Conservation (phyloP, 1,140 invertebrate genomes). For the Tachypleus tridentatus region DNA sequence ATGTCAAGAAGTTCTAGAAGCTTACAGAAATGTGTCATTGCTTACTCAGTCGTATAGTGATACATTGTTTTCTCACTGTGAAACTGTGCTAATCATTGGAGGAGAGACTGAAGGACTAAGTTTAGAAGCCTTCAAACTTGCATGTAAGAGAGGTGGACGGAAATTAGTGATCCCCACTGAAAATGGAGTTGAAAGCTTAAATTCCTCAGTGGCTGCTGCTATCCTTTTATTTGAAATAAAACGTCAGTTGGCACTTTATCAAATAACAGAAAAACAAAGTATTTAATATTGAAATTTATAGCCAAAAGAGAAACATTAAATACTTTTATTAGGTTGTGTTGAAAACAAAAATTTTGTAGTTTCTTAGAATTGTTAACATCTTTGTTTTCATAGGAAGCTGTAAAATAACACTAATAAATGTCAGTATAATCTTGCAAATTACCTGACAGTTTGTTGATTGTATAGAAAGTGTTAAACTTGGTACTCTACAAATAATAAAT, state of each 20-base stretch:
- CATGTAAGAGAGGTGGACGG: conserved; percentile 38
- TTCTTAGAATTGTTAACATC: too few relatives aligned
- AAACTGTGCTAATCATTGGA: conserved; percentile 56
- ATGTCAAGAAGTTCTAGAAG: conserved; percentile 8
- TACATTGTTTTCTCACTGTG: conserved; percentile 8
- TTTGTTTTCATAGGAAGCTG: too few relatives aligned
- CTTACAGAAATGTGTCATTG: conserved; percentile 29
- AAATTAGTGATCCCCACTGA: conserved; percentile 52
- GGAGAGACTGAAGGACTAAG: conserved; percentile 81
- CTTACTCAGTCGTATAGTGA: conserved; percentile 25
- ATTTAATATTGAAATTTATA: too few relatives aligned
- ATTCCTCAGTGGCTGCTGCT: conserved; percentile 62
- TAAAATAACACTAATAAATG: too few relatives aligned
- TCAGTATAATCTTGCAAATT: too few relatives aligned
- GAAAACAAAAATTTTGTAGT: too few relatives aligned
- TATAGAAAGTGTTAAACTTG: too few relatives aligned
- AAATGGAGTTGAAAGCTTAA: conserved; percentile 70
- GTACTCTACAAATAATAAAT: too few relatives aligned
- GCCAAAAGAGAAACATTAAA: too few relatives aligned
- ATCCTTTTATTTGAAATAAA: conserved; percentile 74
- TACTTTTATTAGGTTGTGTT: too few relatives aligned
- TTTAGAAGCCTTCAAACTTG: conserved; percentile 46
- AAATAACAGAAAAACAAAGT: too few relatives aligned
- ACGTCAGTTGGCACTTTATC: conserved; percentile 42
- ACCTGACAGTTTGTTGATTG: too few relatives aligned